These are phyloP conservation scores for Scomber colias DNA, from an alignment of 2,113 vertebrate species.

Conservation along the genomic window DNA sequence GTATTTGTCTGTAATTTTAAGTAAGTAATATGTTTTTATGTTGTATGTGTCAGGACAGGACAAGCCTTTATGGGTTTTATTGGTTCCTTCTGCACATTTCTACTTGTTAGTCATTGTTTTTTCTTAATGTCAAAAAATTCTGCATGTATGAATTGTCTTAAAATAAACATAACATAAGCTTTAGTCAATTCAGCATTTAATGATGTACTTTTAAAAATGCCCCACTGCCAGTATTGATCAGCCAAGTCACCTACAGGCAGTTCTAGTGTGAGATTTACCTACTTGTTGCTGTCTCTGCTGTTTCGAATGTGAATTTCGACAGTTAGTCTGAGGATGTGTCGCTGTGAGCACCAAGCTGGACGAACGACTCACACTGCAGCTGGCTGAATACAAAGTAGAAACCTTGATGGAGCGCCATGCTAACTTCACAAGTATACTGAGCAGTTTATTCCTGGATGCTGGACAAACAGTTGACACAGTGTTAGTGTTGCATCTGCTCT, in stretches of 20 bases:
- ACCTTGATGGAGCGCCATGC: constrained; percentile 41
- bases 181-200: not conserved
- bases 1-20: no score
- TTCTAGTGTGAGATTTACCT: not conserved
- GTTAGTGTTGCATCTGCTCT: constrained; percentile 54
- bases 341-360: constrained; percentile 23
- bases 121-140: no score
- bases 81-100: no score
- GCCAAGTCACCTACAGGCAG: not conserved
- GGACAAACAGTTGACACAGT: constrained; percentile 58
- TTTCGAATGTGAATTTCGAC: not conserved
- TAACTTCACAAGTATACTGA: constrained; percentile 52
- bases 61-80: no score
- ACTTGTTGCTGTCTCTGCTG: not conserved
- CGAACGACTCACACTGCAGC: constrained; percentile 36
- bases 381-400: constrained; percentile 38
- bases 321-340: constrained; percentile 13
- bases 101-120: no score
- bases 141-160: no score
- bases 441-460: constrained; percentile 50
- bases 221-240: no score
- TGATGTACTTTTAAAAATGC: not conserved
- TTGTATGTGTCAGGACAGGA: no score
- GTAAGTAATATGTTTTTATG: no score
- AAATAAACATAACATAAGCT: no score